A percentile compares a stretch with the other conserved stretches of the same genome.
Conservation (phyloP, 2,797 vertebrate genomes). For the Cyprinodon diabolis region DNA sequence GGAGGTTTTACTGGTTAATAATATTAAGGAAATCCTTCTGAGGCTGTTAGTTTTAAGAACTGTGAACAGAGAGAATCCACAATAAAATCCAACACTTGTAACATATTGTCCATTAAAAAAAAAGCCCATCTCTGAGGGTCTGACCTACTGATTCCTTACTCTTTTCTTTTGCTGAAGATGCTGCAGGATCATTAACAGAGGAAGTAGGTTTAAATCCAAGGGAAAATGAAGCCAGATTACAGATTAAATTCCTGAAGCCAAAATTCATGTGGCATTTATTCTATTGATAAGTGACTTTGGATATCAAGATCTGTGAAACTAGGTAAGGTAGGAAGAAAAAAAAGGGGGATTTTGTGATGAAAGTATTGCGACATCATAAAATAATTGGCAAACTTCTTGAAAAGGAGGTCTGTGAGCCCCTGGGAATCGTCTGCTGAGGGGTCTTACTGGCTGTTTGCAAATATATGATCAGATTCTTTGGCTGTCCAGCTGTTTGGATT, state of each 20-base stretch:
- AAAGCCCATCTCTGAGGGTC: not conserved
- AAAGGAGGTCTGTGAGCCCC: conserved; percentile 19
- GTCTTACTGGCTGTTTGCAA: not conserved
- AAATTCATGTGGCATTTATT: conserved; percentile 23
- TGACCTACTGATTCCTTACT: not conserved
- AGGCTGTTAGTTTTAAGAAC: too few relatives aligned
- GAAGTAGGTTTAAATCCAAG: not conserved
- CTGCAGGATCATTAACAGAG: not conserved
- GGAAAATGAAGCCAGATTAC: not conserved
- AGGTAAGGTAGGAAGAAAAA: conserved; percentile 13
- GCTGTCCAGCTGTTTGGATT: not conserved
- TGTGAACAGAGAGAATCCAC: not conserved
- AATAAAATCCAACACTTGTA: not conserved
- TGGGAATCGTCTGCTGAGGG: not conserved
- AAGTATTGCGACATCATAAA: conserved; percentile 22
- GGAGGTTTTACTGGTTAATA: too few relatives aligned
- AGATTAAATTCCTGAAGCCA: not conserved
- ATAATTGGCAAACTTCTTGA: conserved; percentile 13
- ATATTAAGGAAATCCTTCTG: too few relatives aligned
- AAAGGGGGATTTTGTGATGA: conserved; percentile 10
- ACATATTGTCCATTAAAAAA: not conserved
- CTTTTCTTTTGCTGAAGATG: not conserved
- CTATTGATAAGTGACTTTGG: not conserved
- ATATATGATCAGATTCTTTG: not conserved
- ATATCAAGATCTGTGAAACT: conserved; percentile 8